phyloP scores from a whole-genome alignment of 2,113 vertebrate species.

The Cyprinodon tularosa region DNA sequence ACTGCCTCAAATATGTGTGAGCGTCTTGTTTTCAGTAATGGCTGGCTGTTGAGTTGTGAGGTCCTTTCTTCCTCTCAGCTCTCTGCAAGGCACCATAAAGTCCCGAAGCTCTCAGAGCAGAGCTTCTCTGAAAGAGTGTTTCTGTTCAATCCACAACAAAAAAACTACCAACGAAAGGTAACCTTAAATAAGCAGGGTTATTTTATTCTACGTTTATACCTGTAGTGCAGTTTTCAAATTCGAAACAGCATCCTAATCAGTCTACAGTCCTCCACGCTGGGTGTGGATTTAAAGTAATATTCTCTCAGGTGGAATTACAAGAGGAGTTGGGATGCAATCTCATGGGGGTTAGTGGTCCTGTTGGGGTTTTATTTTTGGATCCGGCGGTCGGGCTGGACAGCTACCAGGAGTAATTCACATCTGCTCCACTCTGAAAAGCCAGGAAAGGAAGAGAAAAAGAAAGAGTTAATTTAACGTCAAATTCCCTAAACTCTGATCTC shows the following conservation, averaged over 20 bases:
- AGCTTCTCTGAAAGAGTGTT: slow-evolving; percentile 26
- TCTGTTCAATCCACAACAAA: slow-evolving; percentile 31
- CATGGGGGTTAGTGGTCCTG: slow-evolving; percentile 88
- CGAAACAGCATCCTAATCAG: slow-evolving; percentile 62
- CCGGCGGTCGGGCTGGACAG: slow-evolving; percentile 78
- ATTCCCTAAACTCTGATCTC: neutral
- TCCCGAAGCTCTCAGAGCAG: slow-evolving; percentile 41
- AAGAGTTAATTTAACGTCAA: slow-evolving; percentile 21
- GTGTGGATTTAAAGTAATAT: slow-evolving; percentile 56
- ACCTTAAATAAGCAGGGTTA: slow-evolving; percentile 19
- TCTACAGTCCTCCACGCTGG: slow-evolving; percentile 74
- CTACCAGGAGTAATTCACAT: slow-evolving; percentile 98
- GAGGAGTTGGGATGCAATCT: slow-evolving; percentile 84
- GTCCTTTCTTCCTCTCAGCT: slow-evolving; percentile 45
- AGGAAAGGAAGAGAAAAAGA: slow-evolving; percentile 48
- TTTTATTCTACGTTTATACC: slow-evolving; percentile 18
- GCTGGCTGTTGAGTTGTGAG: slow-evolving; percentile 18
- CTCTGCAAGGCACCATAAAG: slow-evolving; percentile 66
- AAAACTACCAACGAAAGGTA: slow-evolving; percentile 44
- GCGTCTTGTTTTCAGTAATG: slow-evolving; percentile 37
- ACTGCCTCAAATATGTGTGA: slow-evolving; percentile 32
- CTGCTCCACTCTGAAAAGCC: slow-evolving; percentile 87
- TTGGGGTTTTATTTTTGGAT: slow-evolving; percentile 69
- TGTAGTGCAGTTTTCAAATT: slow-evolving; percentile 74
- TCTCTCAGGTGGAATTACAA: slow-evolving; percentile 80